Conservation (phyloP, 1,140 invertebrate species). For the Metaphire vulgaris region DNA sequence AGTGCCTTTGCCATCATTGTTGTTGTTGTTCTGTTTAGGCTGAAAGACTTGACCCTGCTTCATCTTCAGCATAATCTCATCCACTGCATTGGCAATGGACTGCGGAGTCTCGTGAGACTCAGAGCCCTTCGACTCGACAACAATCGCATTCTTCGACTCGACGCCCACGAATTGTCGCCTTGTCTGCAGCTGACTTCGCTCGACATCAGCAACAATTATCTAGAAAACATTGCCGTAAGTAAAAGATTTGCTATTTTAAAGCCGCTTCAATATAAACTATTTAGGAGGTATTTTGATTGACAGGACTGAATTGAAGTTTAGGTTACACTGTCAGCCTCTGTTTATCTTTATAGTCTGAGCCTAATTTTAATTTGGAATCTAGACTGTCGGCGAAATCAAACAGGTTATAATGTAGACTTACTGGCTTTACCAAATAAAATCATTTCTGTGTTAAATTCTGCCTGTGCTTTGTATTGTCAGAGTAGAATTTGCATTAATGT, state of each 20-base stretch:
- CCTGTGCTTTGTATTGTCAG: too few relatives aligned
- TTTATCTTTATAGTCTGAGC: too few relatives aligned
- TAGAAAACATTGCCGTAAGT: constrained; percentile 45
- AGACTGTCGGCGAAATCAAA: too few relatives aligned
- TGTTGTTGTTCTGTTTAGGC: constrained; percentile 1
- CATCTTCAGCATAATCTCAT: constrained; percentile 16
- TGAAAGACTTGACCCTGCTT: not conserved
- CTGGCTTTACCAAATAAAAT: too few relatives aligned
- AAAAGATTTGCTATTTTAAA: too few relatives aligned
- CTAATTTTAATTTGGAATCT: too few relatives aligned
- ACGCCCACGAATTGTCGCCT: constrained; percentile 39
- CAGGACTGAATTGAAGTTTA: too few relatives aligned
- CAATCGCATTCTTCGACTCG: constrained; percentile 42
- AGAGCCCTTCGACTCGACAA: constrained; percentile 42
- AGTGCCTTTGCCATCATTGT: not conserved
- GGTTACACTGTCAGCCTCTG: too few relatives aligned
- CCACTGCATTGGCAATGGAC: constrained; percentile 32
- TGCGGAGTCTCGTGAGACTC: constrained; percentile 40
- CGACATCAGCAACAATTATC: constrained; percentile 45
- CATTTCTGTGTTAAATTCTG: too few relatives aligned
- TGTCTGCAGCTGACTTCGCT: constrained; percentile 44
- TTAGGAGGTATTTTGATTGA: not conserved
- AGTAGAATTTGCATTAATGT: too few relatives aligned
- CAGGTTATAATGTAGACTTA: too few relatives aligned
- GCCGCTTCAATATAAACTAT: not conserved